A percentile compares a stretch with the other conserved stretches of the same genome.
Evolutionary conservation across 2,113 vertebrate genomes (phyloP).

Genomic region (Eidolon helvum): DNA sequence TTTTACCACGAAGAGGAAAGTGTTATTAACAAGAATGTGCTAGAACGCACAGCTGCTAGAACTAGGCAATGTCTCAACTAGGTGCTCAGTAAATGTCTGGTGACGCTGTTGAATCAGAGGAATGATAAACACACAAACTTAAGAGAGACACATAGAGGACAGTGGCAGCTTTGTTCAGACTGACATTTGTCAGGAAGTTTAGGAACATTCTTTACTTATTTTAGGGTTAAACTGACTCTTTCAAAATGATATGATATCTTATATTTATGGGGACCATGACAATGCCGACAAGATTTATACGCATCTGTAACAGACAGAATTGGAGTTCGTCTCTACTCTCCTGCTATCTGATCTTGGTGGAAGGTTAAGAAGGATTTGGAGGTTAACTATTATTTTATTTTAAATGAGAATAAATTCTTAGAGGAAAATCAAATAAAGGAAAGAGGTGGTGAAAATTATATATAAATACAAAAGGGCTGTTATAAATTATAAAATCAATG

Average conservation of each 20-base stretch:
- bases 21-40: not conserved
- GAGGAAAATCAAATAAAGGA: not conserved
- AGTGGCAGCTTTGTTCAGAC: not conserved
- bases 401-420: constrained; percentile 3
- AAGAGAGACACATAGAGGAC: not conserved
- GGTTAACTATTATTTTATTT: not conserved
- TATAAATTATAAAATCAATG: constrained; percentile 21
- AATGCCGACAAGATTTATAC: not conserved
- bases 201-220: not conserved
- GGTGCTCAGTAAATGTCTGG: not conserved
- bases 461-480: not conserved
- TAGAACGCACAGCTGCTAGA: not conserved
- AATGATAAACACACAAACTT: not conserved
- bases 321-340: not conserved
- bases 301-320: not conserved
- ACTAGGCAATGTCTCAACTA: not conserved
- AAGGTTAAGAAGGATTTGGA: not conserved
- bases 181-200: not conserved
- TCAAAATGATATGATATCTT: not conserved
- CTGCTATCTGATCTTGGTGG: not conserved
- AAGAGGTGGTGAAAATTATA: not conserved
- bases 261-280: not conserved
- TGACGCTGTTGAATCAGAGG: not conserved
- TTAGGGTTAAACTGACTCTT: not conserved
- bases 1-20: not conserved